Evolutionary conservation across 1,140 invertebrate genomes (phyloP).

Genomic region (Hypothenemus hampei): DNA sequence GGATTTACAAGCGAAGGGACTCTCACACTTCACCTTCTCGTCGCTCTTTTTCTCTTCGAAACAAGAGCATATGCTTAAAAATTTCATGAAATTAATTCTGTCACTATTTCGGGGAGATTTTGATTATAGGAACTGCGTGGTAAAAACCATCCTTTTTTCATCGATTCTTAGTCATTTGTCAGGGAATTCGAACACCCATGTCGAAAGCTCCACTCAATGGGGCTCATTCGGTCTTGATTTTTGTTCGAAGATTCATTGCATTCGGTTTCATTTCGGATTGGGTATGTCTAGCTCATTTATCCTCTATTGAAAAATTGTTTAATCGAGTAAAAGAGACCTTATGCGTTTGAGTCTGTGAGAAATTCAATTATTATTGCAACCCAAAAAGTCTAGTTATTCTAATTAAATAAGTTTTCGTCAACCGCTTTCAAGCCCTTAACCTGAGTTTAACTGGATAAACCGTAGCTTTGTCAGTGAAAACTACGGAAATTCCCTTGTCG

Average conservation of each 20-base stretch:
- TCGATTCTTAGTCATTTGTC: conserved; percentile 19
- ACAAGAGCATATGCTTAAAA: not conserved
- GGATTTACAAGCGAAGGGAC: not conserved
- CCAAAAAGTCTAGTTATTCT: not conserved
- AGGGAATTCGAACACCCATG: conserved; percentile 12
- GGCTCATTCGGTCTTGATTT: conserved; percentile 18
- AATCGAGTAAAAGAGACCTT: too few relatives aligned
- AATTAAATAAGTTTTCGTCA: not conserved
- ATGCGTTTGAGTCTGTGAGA: too few relatives aligned
- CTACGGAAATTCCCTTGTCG: not conserved
- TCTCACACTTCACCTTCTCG: not conserved
- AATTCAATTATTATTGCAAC: too few relatives aligned
- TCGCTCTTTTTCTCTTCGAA: too few relatives aligned
- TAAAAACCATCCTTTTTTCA: conserved; percentile 8
- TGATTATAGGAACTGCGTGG: not conserved
- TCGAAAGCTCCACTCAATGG: conserved; percentile 17
- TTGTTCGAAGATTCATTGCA: conserved; percentile 17
- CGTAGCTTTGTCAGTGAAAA: not conserved
- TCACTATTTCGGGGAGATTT: not conserved
- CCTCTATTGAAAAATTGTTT: too few relatives aligned
- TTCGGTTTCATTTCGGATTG: conserved; percentile 13
- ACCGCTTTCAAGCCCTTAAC: not conserved
- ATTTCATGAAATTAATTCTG: not conserved
- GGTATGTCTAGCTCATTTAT: conserved; percentile 10
- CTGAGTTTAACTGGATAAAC: not conserved